phyloP scores from a whole-genome alignment of 2,797 vertebrate species.

The Orientallactaga sibirica region DNA sequence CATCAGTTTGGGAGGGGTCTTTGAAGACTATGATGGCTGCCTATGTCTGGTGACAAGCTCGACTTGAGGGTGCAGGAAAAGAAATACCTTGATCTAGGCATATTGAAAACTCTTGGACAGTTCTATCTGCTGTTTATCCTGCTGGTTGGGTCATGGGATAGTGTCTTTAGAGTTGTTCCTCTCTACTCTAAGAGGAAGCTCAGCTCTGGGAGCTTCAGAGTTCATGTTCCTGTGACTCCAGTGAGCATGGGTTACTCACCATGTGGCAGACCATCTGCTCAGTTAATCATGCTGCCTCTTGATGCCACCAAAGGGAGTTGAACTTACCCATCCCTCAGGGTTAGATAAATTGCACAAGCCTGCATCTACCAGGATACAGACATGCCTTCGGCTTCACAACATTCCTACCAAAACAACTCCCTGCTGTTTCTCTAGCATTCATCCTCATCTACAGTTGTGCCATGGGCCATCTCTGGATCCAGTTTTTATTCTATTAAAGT shows the following conservation, averaged over 20 bases:
- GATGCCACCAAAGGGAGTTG: background rate
- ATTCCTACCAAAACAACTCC: background rate
- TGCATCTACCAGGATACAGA: background rate
- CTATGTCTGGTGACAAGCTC: background rate
- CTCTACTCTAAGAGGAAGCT: background rate
- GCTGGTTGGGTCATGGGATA: background rate
- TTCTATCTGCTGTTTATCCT: background rate
- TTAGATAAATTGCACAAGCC: background rate
- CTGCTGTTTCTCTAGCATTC: background rate
- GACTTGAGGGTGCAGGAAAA: background rate
- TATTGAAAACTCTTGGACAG: background rate
- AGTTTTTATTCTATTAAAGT: background rate
- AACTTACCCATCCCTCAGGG: background rate
- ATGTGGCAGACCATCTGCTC: background rate
- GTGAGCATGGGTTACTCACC: background rate
- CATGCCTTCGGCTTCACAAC: background rate
- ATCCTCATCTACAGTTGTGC: background rate
- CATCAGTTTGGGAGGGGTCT: background rate
- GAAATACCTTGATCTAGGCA: background rate
- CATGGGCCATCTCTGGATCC: background rate
- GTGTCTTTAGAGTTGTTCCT: background rate
- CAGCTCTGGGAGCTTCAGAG: background rate
- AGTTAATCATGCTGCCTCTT: background rate
- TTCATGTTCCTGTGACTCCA: background rate
- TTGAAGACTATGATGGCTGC: background rate